Conservation (phyloP, 2,113 vertebrate genomes). For the Hydrolagus affinis region DNA sequence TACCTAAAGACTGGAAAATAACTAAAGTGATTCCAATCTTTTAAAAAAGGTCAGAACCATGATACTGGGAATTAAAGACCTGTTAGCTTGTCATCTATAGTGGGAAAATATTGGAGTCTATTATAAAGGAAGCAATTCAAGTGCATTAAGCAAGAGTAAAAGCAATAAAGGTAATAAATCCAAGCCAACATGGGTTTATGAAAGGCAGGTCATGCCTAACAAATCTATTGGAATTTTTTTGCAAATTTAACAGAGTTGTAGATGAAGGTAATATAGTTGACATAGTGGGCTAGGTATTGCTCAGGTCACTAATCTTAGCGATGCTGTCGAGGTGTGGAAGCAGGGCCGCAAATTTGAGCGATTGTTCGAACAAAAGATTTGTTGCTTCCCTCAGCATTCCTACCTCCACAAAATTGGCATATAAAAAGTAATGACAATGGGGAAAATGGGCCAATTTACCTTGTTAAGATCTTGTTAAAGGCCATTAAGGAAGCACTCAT, state of each 20-base stretch:
- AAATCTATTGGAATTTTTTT: conserved; percentile 26
- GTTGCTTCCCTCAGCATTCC: too few species aligned
- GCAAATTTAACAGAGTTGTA: conserved; percentile 24
- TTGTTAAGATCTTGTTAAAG: too few species aligned
- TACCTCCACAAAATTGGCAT: too few species aligned
- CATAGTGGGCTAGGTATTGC: too few species aligned
- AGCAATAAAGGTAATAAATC: conserved; percentile 31
- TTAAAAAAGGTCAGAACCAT: conserved; percentile 28
- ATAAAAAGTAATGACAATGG: too few species aligned
- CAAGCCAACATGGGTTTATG: conserved; percentile 27
- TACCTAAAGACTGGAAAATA: conserved; percentile 24
- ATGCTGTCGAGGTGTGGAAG: too few species aligned
- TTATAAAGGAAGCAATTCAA: conserved; percentile 31
- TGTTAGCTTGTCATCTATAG: conserved; percentile 30
- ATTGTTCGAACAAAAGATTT: too few species aligned
- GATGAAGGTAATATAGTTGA: neutral
- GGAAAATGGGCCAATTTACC: too few species aligned
- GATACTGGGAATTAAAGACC: conserved; percentile 29
- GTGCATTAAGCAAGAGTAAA: conserved; percentile 21
- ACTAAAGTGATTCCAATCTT: conserved; percentile 27
- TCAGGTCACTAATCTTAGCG: too few species aligned
- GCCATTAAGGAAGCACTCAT: too few species aligned
- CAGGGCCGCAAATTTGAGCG: too few species aligned
- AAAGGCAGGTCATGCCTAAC: conserved; percentile 29
- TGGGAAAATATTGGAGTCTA: conserved; percentile 30